phyloP scores from a whole-genome alignment of 2,888 invertebrate species.

The Euphydryas editha region DNA sequence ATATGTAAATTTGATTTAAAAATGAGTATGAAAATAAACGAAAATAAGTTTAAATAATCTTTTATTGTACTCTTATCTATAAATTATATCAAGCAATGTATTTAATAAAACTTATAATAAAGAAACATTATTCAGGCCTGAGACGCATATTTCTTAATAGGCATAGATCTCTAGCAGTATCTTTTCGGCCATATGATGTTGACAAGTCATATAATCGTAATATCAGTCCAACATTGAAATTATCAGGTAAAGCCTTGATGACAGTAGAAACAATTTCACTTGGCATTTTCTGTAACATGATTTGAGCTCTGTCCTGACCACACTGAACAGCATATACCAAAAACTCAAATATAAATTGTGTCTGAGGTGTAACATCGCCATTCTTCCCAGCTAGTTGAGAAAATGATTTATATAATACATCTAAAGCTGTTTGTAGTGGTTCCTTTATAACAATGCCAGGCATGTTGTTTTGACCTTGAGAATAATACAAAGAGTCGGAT shows the following conservation, averaged over 20 bases:
- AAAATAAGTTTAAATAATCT: slow-evolving; percentile 27
- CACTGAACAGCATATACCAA: slow-evolving; percentile 89
- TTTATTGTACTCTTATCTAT: slow-evolving; percentile 23
- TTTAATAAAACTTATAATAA: neutral
- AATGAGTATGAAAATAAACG: slow-evolving; percentile 31
- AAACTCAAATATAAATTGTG: slow-evolving; percentile 92
- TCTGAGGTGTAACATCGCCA: slow-evolving; percentile 92
- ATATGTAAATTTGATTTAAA: slow-evolving; percentile 28
- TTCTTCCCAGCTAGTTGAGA: slow-evolving; percentile 87
- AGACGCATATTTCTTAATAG: slow-evolving; percentile 92
- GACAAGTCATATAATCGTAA: slow-evolving; percentile 91
- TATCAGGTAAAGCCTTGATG: slow-evolving; percentile 90
- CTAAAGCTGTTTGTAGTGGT: slow-evolving; percentile 86
- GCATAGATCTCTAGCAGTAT: slow-evolving; percentile 94
- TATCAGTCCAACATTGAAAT: slow-evolving; percentile 89
- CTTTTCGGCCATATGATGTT: slow-evolving; percentile 89
- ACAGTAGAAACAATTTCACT: slow-evolving; percentile 90
- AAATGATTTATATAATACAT: slow-evolving; percentile 88
- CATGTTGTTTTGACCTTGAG: slow-evolving; percentile 57
- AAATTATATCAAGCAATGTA: slow-evolving; percentile 5
- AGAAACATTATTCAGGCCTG: slow-evolving; percentile 71
- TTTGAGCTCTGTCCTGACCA: slow-evolving; percentile 88
- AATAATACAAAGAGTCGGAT: slow-evolving; percentile 84
- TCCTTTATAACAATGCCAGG: slow-evolving; percentile 80
- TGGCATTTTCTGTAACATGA: slow-evolving; percentile 90